phyloP scores from a whole-genome alignment of 2,113 vertebrate species.

The Callocephalon fimbriatum region DNA sequence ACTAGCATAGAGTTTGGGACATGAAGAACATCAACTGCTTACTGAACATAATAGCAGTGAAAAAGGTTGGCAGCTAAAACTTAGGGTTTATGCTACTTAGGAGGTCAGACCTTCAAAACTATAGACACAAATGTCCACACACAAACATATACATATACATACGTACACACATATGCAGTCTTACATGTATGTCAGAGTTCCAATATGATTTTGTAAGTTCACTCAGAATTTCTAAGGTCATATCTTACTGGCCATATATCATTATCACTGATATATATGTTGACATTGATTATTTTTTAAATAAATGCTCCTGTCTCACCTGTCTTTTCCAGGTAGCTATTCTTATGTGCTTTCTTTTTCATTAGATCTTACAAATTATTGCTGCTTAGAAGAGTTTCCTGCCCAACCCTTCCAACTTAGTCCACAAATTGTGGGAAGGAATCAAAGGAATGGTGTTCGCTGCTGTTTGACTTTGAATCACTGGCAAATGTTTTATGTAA shows the following conservation, averaged over 20 bases:
- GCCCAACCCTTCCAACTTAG: neutral
- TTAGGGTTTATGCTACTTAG: neutral
- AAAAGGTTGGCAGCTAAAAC: neutral
- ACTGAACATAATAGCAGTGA: neutral
- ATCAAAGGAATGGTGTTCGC: conserved; percentile 60
- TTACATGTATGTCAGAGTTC: neutral
- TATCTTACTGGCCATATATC: neutral
- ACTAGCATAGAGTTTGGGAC: neutral
- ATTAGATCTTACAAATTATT: conserved; percentile 22
- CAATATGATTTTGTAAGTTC: neutral
- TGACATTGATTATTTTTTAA: neutral
- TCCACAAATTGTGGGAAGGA: conserved; percentile 34
- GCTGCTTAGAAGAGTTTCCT: conserved; percentile 13
- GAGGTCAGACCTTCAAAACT: neutral
- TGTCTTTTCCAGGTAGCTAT: neutral
- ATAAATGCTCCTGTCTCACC: neutral
- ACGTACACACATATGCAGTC: fast-evolving
- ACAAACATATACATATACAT: neutral
- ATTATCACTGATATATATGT: neutral
- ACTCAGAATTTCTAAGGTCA: neutral
- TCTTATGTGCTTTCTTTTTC: neutral
- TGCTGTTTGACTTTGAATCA: conserved; percentile 64
- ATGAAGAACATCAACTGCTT: neutral
- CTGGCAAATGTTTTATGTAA: conserved; percentile 65
- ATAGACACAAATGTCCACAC: neutral